Evolutionary conservation across 2,888 invertebrate genomes (phyloP).

Genomic region (Anarsia innoxiella): DNA sequence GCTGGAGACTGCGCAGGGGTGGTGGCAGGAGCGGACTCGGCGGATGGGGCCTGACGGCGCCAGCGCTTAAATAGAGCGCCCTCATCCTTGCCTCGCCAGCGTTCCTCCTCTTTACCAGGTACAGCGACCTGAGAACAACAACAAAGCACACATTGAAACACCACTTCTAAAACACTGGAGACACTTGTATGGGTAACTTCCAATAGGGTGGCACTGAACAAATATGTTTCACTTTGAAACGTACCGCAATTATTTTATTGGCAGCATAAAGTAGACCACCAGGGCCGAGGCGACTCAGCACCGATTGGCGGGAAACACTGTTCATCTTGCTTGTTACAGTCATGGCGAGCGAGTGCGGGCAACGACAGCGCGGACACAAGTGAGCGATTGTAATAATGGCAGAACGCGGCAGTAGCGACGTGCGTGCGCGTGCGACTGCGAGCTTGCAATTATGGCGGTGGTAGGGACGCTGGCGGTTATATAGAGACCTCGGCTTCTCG

Average conservation of each 20-base stretch:
- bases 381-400: conserved; percentile 36
- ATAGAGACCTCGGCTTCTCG: conserved; percentile 66
- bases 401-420: conserved; percentile 42
- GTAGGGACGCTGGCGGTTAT: conserved; percentile 56
- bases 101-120: conserved; percentile 66
- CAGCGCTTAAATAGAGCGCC: conserved; percentile 65
- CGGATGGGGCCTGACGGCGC: conserved; percentile 49
- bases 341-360: conserved; percentile 53
- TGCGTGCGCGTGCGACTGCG: conserved; percentile 45
- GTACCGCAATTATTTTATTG: conserved; percentile 71
- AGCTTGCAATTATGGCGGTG: conserved; percentile 57
- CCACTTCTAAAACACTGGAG: conserved; percentile 36
- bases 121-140: conserved; percentile 70
- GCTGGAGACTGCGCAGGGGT: conserved; percentile 36
- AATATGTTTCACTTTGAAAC: conserved; percentile 38
- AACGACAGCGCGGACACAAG: conserved; percentile 43
- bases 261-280: conserved; percentile 68
- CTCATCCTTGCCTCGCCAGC: conserved; percentile 64
- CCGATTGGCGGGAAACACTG: conserved; percentile 68
- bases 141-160: conserved; percentile 55
- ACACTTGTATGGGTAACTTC: conserved; percentile 14
- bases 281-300: conserved; percentile 65
- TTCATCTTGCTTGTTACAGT: conserved; percentile 73
- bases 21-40: conserved; percentile 35
- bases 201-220: conserved; percentile 30